Evolutionary conservation across 2,888 invertebrate species (phyloP).

Genomic region (Selenia dentaria): DNA sequence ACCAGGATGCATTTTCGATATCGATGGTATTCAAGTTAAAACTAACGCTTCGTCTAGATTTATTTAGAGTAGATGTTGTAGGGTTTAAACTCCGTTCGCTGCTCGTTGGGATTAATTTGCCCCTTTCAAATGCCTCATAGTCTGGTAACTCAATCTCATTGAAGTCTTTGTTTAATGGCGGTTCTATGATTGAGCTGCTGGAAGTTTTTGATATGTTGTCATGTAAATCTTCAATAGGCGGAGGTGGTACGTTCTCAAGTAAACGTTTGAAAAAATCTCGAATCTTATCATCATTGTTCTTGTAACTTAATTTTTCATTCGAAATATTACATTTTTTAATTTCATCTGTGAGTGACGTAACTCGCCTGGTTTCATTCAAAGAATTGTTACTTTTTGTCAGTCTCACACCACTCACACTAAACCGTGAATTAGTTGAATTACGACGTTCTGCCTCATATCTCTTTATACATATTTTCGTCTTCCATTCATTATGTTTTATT

Average conservation of each 20-base stretch:
- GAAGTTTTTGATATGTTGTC: slow-evolving; percentile 15
- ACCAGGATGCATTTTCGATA: slow-evolving; percentile 55
- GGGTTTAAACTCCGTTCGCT: slow-evolving; percentile 40
- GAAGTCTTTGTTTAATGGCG: slow-evolving; percentile 41
- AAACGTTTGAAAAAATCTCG: slow-evolving; percentile 62
- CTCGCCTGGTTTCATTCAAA: slow-evolving; percentile 43
- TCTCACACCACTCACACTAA: slow-evolving; percentile 44
- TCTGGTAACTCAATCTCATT: slow-evolving; percentile 59
- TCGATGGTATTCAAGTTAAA: slow-evolving; percentile 51
- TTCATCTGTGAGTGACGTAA: slow-evolving; percentile 44
- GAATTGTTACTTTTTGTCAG: slow-evolving; percentile 41
- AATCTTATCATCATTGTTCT: slow-evolving; percentile 53
- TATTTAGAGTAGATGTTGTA: slow-evolving; percentile 65
- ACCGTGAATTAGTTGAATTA: slow-evolving; percentile 43
- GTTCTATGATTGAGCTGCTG: slow-evolving; percentile 33
- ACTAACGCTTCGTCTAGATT: slow-evolving; percentile 50
- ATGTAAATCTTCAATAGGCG: slow-evolving; percentile 54
- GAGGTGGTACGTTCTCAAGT: slow-evolving; percentile 64
- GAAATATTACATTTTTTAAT: slow-evolving; percentile 15
- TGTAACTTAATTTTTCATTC: slow-evolving; percentile 17
- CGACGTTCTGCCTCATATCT: slow-evolving; percentile 53
- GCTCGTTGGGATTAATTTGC: slow-evolving; percentile 45
- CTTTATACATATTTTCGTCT: slow-evolving; percentile 61
- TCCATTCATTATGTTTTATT: slow-evolving; percentile 67
- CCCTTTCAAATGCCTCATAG: slow-evolving; percentile 62